Percentiles rank a stretch among this genome's conserved stretches.
These are phyloP conservation scores for Artemia sinica DNA, from an alignment of 2,888 invertebrate genomes.

Conservation along the genomic window DNA sequence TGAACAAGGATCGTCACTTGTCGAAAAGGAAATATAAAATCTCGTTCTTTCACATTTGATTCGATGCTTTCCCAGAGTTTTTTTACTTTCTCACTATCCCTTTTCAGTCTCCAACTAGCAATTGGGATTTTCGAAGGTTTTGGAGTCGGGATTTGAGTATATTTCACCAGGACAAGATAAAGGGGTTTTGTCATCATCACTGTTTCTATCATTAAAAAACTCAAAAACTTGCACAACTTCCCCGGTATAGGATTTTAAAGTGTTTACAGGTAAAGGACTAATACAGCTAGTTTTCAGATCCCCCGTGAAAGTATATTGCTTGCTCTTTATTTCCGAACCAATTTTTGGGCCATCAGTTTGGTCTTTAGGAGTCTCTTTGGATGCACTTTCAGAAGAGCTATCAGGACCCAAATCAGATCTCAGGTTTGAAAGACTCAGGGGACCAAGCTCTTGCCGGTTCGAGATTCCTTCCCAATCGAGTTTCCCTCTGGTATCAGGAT, in stretches of 20 bases:
- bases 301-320: not conserved
- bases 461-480: not conserved
- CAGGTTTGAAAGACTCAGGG: conserved; percentile 9
- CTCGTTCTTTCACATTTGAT: not conserved
- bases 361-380: not conserved
- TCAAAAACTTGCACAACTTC: conserved; percentile 48
- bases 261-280: not conserved
- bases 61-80: not conserved
- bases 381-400: conserved; percentile 5
- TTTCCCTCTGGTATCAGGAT: not conserved
- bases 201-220: conserved; percentile 32
- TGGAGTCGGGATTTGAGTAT: not conserved
- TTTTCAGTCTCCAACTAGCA: conserved; percentile 16
- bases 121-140: conserved; percentile 3
- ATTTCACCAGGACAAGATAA: conserved; percentile 6
- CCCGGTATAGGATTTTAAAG: conserved; percentile 40
- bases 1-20: conserved; percentile 10
- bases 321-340: not conserved
- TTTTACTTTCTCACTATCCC: conserved; percentile 16
- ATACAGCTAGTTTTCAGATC: not conserved
- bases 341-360: not conserved
- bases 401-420: conserved; percentile 2
- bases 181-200: conserved; percentile 16
- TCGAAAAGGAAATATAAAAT: conserved; percentile 1
- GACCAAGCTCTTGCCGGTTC: conserved; percentile 4